Evolutionary conservation across 2,888 invertebrate genomes (phyloP).

Genomic region (Enchytraeus crypticus): DNA sequence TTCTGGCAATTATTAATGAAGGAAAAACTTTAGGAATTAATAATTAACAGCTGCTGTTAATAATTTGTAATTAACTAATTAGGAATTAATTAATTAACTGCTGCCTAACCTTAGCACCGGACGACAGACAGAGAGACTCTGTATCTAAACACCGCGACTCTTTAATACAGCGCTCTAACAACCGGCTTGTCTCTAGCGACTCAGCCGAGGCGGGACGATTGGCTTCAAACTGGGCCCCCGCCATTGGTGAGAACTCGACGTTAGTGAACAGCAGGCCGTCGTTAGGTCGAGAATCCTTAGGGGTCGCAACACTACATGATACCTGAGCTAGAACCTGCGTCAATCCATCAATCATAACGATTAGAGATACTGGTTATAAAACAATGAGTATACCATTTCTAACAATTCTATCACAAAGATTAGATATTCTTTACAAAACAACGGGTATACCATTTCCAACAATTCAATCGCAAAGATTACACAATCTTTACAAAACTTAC

Average conservation of each 20-base stretch:
- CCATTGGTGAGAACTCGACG: conserved; percentile 77
- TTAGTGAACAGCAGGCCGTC: conserved; percentile 79
- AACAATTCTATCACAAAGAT: background rate
- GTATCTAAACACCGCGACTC: conserved; percentile 84
- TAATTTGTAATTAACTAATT: no score
- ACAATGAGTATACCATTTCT: background rate
- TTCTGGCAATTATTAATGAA: no score
- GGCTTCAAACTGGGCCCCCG: conserved; percentile 72
- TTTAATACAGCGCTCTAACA: conserved; percentile 73
- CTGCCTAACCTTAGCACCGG: conserved; percentile 80
- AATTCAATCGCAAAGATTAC: no score
- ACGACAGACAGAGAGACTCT: conserved; percentile 86
- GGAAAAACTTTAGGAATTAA: no score
- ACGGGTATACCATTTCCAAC: no score
- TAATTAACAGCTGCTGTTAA: no score
- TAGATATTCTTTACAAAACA: background rate
- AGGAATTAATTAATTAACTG: no score
- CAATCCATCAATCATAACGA: background rate
- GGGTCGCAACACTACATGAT: conserved; percentile 75
- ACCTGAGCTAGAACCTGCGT: conserved; percentile 68
- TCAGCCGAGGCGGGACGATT: conserved; percentile 51
- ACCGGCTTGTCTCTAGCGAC: conserved; percentile 57
- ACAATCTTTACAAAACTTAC: no score
- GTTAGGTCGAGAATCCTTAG: conserved; percentile 74
- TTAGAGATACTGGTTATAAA: background rate